These are phyloP conservation scores for Trachops cirrhosus DNA, from an alignment of 2,797 vertebrate species.

Conservation along the genomic window DNA sequence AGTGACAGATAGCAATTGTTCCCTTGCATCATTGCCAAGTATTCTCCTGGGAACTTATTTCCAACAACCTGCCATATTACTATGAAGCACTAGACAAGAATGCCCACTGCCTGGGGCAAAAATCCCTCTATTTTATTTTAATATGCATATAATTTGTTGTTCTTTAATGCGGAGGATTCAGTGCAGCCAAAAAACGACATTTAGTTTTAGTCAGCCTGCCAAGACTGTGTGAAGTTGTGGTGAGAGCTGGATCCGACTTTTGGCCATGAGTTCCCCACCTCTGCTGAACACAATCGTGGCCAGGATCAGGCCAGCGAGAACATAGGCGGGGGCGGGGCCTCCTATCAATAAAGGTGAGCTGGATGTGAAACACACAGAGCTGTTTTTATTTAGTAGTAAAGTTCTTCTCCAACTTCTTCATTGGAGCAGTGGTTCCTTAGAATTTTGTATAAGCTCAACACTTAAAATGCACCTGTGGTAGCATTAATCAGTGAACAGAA, in stretches of 20 bases:
- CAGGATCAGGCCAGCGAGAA: background rate
- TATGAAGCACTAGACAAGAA: background rate
- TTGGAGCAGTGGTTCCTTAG: background rate
- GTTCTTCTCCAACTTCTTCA: background rate
- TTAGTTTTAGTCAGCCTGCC: background rate
- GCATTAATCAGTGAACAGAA: background rate
- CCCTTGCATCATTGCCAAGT: background rate
- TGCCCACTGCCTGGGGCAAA: background rate
- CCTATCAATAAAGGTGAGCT: background rate
- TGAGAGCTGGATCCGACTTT: background rate
- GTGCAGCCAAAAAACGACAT: background rate
- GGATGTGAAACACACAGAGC: too few relatives aligned
- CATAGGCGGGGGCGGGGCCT: background rate
- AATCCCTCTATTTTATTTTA: background rate
- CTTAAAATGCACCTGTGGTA: background rate
- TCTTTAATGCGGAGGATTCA: conserved; percentile 34
- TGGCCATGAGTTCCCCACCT: background rate
- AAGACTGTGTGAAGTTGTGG: background rate
- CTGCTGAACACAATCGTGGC: background rate
- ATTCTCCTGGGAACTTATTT: background rate
- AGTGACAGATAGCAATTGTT: background rate
- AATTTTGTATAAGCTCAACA: background rate
- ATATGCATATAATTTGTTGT: background rate
- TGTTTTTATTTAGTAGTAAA: background rate
- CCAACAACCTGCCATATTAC: background rate